Conservation (phyloP, 1,140 invertebrate genomes). For the Bicyclus anynana region DNA sequence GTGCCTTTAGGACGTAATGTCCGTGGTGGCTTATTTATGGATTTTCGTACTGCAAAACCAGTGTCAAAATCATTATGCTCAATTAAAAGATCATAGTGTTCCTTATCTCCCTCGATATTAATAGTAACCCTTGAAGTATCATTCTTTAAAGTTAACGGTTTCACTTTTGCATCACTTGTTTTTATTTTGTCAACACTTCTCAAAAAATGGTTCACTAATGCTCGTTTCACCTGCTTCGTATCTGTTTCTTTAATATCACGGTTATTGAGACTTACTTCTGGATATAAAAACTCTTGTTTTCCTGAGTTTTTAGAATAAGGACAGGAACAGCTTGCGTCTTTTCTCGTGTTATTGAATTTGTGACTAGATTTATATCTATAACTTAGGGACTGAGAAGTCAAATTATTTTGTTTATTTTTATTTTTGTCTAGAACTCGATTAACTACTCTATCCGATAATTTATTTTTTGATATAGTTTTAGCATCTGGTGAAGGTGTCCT, state of each 20-base stretch:
- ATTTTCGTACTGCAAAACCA: slow-evolving; percentile 38
- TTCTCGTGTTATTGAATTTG: not conserved
- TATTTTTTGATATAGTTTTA: slow-evolving; percentile 5
- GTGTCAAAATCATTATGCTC: slow-evolving; percentile 34
- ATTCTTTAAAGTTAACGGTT: slow-evolving; percentile 19
- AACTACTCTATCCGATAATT: not conserved
- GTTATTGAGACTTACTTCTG: slow-evolving; percentile 5
- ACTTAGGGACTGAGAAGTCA: not conserved
- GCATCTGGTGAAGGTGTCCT: slow-evolving; percentile 23
- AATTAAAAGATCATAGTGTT: slow-evolving; percentile 47
- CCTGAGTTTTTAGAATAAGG: not conserved
- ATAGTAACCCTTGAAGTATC: slow-evolving; percentile 44
- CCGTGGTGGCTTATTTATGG: slow-evolving; percentile 17
- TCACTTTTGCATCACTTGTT: slow-evolving; percentile 9
- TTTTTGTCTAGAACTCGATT: not conserved
- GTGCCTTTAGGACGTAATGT: not conserved
- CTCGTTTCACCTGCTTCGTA: slow-evolving; percentile 37
- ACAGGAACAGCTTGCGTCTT: not conserved
- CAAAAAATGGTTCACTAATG: slow-evolving; percentile 42
- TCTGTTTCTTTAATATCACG: slow-evolving; percentile 9
- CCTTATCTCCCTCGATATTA: slow-evolving; percentile 52
- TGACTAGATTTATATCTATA: not conserved
- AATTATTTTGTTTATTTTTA: not conserved
- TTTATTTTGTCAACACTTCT: slow-evolving; percentile 19
- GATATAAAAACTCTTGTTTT: not conserved